These are phyloP conservation scores for Argyra leucocephala DNA, from an alignment of 2,888 invertebrate species.

Conservation along the genomic window DNA sequence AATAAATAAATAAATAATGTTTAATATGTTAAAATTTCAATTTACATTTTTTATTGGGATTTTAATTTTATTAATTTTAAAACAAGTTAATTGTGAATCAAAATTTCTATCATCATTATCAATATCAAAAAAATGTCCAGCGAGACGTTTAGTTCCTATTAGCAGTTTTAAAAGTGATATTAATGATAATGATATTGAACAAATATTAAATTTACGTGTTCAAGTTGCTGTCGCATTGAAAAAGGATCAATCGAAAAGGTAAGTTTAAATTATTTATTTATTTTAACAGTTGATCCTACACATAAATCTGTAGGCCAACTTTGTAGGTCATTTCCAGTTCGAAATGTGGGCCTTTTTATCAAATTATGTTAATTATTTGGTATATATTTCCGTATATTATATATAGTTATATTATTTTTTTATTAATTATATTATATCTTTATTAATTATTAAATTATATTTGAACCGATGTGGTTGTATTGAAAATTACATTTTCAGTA, in stretches of 20 bases:
- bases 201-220: constrained; percentile 4
- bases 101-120: neutral
- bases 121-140: neutral
- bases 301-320: no score
- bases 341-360: no score
- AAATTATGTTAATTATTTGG: no score
- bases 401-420: no score
- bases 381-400: no score
- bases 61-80: neutral
- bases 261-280: neutral
- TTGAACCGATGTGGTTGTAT: no score
- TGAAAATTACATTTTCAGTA: no score
- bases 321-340: no score
- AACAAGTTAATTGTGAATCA: neutral
- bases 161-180: neutral
- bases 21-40: neutral
- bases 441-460: no score
- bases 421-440: no score
- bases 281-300: no score
- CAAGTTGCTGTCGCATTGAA: neutral
- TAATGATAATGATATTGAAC: neutral
- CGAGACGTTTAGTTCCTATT: neutral
- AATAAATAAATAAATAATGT: neutral
- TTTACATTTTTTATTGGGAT: neutral
- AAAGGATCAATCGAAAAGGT: neutral